Percentiles rank a stretch among this genome's conserved stretches.
Evolutionary conservation across 2,113 vertebrate species (phyloP).

Genomic region (Zapus hudsonius): DNA sequence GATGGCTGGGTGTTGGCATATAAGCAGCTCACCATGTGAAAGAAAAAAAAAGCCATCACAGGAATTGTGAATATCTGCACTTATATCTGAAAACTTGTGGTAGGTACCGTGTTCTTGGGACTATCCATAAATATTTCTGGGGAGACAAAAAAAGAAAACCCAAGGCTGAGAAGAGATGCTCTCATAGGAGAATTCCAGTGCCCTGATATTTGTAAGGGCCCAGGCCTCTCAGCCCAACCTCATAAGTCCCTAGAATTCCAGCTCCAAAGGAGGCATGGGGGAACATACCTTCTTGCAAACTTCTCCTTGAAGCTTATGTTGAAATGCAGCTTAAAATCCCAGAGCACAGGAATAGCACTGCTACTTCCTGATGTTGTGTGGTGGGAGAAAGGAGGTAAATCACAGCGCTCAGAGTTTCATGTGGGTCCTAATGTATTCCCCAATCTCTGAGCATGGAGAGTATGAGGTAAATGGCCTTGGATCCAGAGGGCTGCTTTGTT

Average conservation of each 20-base stretch:
- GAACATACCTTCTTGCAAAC: background rate
- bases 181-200: background rate
- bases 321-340: background rate
- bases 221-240: background rate
- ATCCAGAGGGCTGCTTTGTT: background rate
- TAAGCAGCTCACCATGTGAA: constrained; percentile 94
- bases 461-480: background rate
- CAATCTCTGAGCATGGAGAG: background rate
- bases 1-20: constrained; percentile 95
- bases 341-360: background rate
- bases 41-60: constrained; percentile 93
- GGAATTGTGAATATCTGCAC: too few relatives aligned
- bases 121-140: constrained; percentile 96
- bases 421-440: background rate
- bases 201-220: background rate
- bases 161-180: background rate
- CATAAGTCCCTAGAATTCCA: background rate
- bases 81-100: constrained; percentile 97
- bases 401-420: background rate
- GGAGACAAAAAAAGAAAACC: constrained; percentile 24
- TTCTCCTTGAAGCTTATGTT: too few relatives aligned
- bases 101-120: constrained; percentile 94
- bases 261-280: background rate
- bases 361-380: background rate
- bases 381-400: background rate